These are phyloP conservation scores for Phylloscopus trochiloides DNA, from an alignment of 2,113 vertebrate genomes.

Conservation along the genomic window DNA sequence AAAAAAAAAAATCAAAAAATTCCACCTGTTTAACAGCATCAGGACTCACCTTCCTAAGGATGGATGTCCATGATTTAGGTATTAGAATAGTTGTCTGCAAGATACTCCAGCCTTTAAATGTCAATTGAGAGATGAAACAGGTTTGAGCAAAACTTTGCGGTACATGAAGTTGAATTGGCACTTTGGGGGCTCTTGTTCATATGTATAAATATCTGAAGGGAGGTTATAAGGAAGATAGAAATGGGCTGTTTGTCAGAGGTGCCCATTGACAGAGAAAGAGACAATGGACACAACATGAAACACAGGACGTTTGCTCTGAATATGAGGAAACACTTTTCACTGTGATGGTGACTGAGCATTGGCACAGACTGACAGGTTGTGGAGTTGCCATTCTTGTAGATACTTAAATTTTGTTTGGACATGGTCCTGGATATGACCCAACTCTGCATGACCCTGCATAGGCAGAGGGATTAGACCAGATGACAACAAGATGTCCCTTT, in stretches of 20 bases:
- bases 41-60: not conserved
- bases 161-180: not conserved
- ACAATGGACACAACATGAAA: not conserved
- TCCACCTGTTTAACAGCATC: not conserved
- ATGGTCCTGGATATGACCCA: not conserved
- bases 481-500: not conserved
- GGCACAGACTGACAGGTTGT: not conserved
- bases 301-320: not conserved
- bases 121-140: rapidly evolving
- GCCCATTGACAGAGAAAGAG: not conserved
- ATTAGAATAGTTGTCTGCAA: not conserved
- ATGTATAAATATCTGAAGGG: not conserved
- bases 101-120: rapidly evolving
- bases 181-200: not conserved
- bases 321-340: not conserved
- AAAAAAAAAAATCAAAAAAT: not conserved
- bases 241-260: not conserved
- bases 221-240: not conserved
- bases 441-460: not conserved
- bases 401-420: not conserved
- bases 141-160: not conserved
- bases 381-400: not conserved
- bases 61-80: not conserved
- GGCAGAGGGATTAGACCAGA: not conserved
- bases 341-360: not conserved